A percentile compares a stretch with the other conserved stretches of the same genome.
Conservation (phyloP, 2,797 vertebrate genomes). For the Parambassis ranga region DNA sequence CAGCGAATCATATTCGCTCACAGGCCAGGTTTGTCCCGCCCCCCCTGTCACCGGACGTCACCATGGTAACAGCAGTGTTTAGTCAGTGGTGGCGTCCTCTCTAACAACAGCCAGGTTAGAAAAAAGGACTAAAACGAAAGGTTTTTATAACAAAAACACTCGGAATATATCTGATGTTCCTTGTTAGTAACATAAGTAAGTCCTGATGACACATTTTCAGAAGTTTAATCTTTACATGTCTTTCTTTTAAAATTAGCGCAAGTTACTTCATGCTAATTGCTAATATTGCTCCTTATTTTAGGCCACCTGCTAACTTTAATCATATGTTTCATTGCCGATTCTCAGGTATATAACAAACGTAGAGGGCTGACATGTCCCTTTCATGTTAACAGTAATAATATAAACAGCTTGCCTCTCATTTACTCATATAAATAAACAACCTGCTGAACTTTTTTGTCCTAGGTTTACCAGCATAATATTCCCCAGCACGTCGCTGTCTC, state of each 20-base stretch:
- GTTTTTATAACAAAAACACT: background rate
- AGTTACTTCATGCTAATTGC: background rate
- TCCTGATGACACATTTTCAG: background rate
- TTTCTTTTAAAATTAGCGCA: background rate
- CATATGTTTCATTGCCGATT: background rate
- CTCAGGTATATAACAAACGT: background rate
- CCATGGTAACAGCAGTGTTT: conserved; percentile 54
- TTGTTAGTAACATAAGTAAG: background rate
- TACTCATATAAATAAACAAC: background rate
- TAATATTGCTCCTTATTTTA: background rate
- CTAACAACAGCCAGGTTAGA: background rate
- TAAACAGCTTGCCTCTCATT: background rate
- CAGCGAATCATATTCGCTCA: background rate
- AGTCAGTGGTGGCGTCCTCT: background rate
- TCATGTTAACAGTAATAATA: no score
- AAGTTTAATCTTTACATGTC: background rate
- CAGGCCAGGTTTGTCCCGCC: conserved; percentile 4
- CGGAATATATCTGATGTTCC: background rate
- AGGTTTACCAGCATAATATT: background rate
- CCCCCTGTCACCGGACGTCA: background rate
- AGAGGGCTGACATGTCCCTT: no score
- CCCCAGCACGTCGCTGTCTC: background rate
- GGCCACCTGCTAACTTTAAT: background rate
- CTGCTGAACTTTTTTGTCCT: background rate
- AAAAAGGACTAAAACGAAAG: background rate